These are phyloP conservation scores for Apis dorsata DNA, from an alignment of 1,140 invertebrate species.

Conservation along the genomic window DNA sequence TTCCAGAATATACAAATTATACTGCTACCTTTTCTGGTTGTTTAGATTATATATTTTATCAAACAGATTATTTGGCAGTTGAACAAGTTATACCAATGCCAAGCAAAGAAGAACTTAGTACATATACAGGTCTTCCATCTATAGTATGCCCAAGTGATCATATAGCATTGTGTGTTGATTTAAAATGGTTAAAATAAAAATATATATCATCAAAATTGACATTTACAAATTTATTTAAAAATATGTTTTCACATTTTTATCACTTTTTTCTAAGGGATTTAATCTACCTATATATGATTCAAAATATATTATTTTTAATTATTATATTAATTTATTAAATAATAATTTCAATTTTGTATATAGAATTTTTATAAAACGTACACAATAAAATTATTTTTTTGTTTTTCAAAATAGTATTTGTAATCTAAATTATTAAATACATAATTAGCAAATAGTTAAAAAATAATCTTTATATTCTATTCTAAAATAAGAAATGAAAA, in stretches of 20 bases:
- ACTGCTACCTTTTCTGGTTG: slow-evolving; percentile 91
- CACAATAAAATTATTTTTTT: slow-evolving; percentile 6
- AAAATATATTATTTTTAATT: not conserved
- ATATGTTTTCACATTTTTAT: slow-evolving; percentile 23
- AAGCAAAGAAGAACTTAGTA: slow-evolving; percentile 85
- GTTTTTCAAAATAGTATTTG: slow-evolving; percentile 30
- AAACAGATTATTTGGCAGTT: slow-evolving; percentile 84
- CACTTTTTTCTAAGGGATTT: not conserved
- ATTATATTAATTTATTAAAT: slow-evolving; percentile 31
- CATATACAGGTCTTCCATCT: slow-evolving; percentile 90
- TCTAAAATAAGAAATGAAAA: slow-evolving; percentile 39
- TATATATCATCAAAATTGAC: not conserved
- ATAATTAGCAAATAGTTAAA: slow-evolving; percentile 31
- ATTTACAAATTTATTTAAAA: slow-evolving; percentile 21
- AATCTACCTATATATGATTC: too few species aligned
- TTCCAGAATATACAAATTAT: slow-evolving; percentile 91
- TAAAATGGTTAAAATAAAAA: slow-evolving; percentile 81
- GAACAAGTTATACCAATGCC: slow-evolving; percentile 89
- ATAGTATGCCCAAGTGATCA: slow-evolving; percentile 95
- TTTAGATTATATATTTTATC: slow-evolving; percentile 96
- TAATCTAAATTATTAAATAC: slow-evolving; percentile 21
- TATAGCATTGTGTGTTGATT: slow-evolving; percentile 90
- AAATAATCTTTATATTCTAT: slow-evolving; percentile 35
- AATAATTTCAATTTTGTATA: slow-evolving; percentile 23
- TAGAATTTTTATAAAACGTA: slow-evolving; percentile 28